Evolutionary conservation across 2,113 vertebrate species (phyloP).

Genomic region (Oenanthe melanoleuca): DNA sequence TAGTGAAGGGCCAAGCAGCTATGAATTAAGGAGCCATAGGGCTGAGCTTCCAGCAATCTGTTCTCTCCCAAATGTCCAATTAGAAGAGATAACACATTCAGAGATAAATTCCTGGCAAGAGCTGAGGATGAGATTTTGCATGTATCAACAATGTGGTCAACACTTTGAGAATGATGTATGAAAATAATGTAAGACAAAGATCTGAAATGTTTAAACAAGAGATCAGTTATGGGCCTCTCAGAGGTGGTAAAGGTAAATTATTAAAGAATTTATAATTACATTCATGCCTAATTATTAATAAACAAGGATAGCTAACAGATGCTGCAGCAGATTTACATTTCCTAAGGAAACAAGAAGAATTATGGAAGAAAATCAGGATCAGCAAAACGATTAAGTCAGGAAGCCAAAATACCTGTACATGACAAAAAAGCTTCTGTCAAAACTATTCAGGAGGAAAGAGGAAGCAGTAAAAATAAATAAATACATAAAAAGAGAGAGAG

Average conservation of each 20-base stretch:
- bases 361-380: constrained; percentile 49
- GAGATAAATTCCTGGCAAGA: constrained; percentile 56
- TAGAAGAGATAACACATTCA: constrained; percentile 64
- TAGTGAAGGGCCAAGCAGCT: constrained; percentile 66
- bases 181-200: constrained; percentile 50
- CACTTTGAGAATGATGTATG: constrained; percentile 40
- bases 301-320: constrained; percentile 63
- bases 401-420: not conserved
- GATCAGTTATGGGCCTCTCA: constrained; percentile 48
- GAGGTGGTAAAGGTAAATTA: constrained; percentile 65
- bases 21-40: constrained; percentile 61
- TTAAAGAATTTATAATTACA: constrained; percentile 63
- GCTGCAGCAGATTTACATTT: constrained; percentile 62
- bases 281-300: constrained; percentile 65
- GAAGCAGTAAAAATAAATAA: not conserved
- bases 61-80: constrained; percentile 67
- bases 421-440: constrained; percentile 23
- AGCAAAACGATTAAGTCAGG: constrained; percentile 28
- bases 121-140: constrained; percentile 49
- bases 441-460: not conserved
- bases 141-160: constrained; percentile 60
- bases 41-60: constrained; percentile 64
- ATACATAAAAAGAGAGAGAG: too few species aligned
- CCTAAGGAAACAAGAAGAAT: constrained; percentile 58
- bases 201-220: constrained; percentile 63